Percentiles rank a stretch among this genome's conserved stretches.
These are phyloP conservation scores for Agonopterix subpropinquella DNA, from an alignment of 2,888 invertebrate species.

Conservation along the genomic window DNA sequence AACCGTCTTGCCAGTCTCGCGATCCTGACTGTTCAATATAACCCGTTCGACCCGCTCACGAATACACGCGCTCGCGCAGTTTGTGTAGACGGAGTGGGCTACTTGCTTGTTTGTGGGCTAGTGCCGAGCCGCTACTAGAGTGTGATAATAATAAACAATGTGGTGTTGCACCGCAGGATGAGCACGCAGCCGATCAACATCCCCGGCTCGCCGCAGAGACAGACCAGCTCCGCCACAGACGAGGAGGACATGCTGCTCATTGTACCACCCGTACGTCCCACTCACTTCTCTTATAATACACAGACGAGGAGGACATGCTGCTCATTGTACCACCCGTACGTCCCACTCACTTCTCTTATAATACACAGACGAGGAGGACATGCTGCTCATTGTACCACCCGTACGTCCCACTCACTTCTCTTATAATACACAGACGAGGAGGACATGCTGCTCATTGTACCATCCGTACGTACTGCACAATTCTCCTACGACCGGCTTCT, in stretches of 20 bases:
- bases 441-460: slow-evolving; percentile 60
- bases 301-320: slow-evolving; percentile 69
- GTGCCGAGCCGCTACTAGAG: too few relatives aligned
- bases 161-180: too few relatives aligned
- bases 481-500: not conserved
- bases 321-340: slow-evolving; percentile 50
- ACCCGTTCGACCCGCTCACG: too few relatives aligned
- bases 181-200: slow-evolving; percentile 76
- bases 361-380: slow-evolving; percentile 63
- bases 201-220: slow-evolving; percentile 73
- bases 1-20: too few relatives aligned
- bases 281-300: slow-evolving; percentile 5
- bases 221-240: slow-evolving; percentile 54
- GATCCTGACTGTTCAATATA: too few relatives aligned
- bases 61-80: too few relatives aligned
- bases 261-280: slow-evolving; percentile 40
- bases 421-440: slow-evolving; percentile 49
- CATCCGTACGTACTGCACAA: slow-evolving; percentile 31
- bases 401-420: slow-evolving; percentile 17
- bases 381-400: slow-evolving; percentile 55
- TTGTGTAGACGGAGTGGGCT: too few relatives aligned
- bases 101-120: too few relatives aligned
- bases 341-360: not conserved
- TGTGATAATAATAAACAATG: too few relatives aligned
- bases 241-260: slow-evolving; percentile 69